Evolutionary conservation across 37 sponge, comb jelly and placozoan genomes (phyloP).

Genomic region (Beroe forskalii): DNA sequence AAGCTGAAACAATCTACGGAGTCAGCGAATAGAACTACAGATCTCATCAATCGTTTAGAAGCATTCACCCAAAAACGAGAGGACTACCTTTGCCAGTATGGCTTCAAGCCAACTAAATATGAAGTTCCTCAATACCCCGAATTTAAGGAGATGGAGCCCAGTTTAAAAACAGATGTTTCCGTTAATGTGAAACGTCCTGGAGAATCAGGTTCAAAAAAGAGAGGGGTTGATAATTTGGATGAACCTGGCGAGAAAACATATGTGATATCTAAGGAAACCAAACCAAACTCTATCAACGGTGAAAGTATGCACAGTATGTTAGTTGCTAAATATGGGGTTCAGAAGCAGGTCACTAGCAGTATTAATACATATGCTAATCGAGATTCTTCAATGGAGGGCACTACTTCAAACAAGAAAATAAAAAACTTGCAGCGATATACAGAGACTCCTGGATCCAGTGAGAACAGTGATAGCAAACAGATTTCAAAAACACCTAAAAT

Average conservation of each 20-base stretch:
- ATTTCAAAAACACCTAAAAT: too few species aligned
- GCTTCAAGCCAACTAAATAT: neutral
- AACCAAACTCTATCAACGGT: neutral
- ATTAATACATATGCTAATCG: neutral
- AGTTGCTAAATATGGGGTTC: neutral
- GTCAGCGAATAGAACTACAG: neutral
- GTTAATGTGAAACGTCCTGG: neutral
- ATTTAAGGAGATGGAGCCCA: too few species aligned
- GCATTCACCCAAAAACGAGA: neutral
- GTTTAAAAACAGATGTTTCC: neutral
- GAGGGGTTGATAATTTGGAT: neutral
- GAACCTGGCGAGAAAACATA: neutral
- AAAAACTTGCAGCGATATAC: neutral
- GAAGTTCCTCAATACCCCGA: neutral
- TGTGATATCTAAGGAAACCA: neutral
- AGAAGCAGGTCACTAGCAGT: neutral
- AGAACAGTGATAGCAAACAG: neutral
- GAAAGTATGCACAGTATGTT: neutral
- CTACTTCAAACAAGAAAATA: neutral
- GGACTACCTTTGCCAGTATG: neutral
- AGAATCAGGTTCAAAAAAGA: neutral
- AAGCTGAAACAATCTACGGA: neutral
- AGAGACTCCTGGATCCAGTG: neutral
- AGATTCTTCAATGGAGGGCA: neutral
- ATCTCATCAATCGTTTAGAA: neutral